Evolutionary conservation across 2,113 vertebrate genomes (phyloP).

Genomic region (Genyomyrus donnyi): DNA sequence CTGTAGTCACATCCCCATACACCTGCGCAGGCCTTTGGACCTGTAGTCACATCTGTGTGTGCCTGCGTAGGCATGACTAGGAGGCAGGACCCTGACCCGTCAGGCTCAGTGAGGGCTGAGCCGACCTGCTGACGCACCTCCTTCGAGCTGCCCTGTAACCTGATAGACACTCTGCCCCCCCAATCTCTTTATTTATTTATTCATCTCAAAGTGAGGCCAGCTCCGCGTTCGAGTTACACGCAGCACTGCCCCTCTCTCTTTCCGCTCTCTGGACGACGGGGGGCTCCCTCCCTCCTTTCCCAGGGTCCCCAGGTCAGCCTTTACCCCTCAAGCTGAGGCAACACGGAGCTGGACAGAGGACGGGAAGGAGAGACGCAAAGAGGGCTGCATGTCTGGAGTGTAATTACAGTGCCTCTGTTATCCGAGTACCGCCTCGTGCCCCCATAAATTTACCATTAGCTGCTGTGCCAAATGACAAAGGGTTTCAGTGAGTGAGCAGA

Average conservation of each 20-base stretch:
- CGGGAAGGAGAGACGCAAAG: background rate
- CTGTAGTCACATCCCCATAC: background rate
- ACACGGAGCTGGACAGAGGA: background rate
- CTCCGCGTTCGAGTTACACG: background rate
- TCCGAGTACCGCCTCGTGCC: constrained; percentile 31
- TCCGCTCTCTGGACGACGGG: background rate
- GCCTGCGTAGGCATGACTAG: background rate
- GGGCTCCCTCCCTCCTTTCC: background rate
- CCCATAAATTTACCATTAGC: constrained; percentile 31
- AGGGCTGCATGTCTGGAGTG: constrained; percentile 27
- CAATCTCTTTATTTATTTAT: constrained; percentile 16
- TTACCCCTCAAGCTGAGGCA: background rate
- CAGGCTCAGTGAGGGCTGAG: background rate
- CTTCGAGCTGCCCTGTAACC: background rate
- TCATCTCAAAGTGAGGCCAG: background rate
- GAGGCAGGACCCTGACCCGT: background rate
- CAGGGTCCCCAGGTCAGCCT: background rate
- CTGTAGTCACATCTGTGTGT: background rate
- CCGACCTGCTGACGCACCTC: background rate
- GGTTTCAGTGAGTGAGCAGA: background rate
- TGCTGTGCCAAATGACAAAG: background rate
- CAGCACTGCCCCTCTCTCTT: background rate
- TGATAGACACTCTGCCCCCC: background rate
- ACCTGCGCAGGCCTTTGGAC: background rate
- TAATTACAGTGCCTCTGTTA: constrained; percentile 37